These are phyloP conservation scores for Megaceryle alcyon DNA, from an alignment of 2,797 vertebrate genomes.

Conservation along the genomic window DNA sequence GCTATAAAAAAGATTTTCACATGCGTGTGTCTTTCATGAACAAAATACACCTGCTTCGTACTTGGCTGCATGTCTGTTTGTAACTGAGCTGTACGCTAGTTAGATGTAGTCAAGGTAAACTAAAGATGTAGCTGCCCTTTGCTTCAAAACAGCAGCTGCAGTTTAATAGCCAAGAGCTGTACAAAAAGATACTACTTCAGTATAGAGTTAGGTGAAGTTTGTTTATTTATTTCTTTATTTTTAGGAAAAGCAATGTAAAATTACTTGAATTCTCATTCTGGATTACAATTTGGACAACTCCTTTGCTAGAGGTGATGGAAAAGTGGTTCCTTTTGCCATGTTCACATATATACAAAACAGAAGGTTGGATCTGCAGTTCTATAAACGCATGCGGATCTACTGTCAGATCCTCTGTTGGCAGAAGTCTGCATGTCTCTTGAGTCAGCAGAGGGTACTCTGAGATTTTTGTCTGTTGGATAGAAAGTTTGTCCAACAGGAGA, in stretches of 20 bases:
- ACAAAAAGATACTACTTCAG: not conserved
- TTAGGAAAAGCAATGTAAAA: not conserved
- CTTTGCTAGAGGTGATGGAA: conserved; percentile 56
- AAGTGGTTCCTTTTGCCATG: not conserved
- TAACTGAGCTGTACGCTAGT: not conserved
- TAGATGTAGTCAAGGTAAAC: not conserved
- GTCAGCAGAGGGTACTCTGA: not conserved
- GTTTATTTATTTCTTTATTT: not conserved
- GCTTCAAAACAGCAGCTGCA: not conserved
- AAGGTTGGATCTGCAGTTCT: not conserved
- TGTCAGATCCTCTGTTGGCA: not conserved
- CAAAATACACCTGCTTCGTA: conserved; percentile 1
- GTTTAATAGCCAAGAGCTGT: not conserved
- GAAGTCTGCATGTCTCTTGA: not conserved
- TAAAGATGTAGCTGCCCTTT: not conserved
- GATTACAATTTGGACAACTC: conserved; percentile 67
- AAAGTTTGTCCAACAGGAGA: not conserved
- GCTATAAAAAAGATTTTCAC: not conserved
- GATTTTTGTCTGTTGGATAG: not conserved
- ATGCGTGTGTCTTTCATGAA: not conserved
- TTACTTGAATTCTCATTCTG: not conserved
- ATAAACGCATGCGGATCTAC: not conserved
- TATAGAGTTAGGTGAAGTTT: not conserved
- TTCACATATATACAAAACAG: not conserved
- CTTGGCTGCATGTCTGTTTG: conserved; percentile 2